Percentiles rank a stretch among this genome's conserved stretches.
These are phyloP conservation scores for Melanchra persicariae DNA, from an alignment of 2,888 invertebrate genomes.

Conservation along the genomic window DNA sequence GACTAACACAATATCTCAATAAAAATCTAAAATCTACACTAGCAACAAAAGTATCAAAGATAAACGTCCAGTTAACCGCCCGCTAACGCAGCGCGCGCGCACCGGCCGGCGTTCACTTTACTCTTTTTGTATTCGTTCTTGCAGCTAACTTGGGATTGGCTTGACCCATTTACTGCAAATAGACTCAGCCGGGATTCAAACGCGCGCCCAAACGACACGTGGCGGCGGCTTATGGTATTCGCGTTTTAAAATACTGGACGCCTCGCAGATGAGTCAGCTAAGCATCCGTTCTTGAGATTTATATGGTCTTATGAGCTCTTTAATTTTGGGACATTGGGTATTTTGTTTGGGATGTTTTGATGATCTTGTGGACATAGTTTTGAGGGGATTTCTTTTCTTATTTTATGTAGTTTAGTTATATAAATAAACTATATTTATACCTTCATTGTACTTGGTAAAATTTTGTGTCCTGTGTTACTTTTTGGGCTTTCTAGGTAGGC, in stretches of 20 bases:
- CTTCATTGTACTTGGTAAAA: not conserved
- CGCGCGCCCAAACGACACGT: constrained; percentile 79
- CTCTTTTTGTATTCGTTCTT: constrained; percentile 91
- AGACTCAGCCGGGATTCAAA: constrained; percentile 84
- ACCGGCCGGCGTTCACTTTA: constrained; percentile 80
- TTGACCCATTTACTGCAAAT: constrained; percentile 90
- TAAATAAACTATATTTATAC: not conserved
- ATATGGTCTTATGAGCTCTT: constrained; percentile 20
- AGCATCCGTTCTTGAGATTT: constrained; percentile 48
- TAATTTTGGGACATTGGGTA: not conserved
- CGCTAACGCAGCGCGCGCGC: constrained; percentile 52
- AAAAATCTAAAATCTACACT: too few relatives aligned
- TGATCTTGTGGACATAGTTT: not conserved
- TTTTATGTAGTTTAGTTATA: not conserved
- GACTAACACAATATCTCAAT: not conserved
- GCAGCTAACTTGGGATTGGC: constrained; percentile 88
- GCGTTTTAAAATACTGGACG: constrained; percentile 61
- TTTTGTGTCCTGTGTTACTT: not conserved
- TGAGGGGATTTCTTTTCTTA: not conserved
- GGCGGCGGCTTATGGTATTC: constrained; percentile 69
- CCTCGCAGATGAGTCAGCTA: constrained; percentile 58
- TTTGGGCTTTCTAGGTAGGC: too few relatives aligned
- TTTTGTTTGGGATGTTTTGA: not conserved
- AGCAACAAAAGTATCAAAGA: constrained; percentile 6
- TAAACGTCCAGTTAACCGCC: constrained; percentile 54